Evolutionary conservation across 2,888 invertebrate species (phyloP), one percentile per base, ranked within the genome.

Genomic region (Apoderus coryli): DNA sequence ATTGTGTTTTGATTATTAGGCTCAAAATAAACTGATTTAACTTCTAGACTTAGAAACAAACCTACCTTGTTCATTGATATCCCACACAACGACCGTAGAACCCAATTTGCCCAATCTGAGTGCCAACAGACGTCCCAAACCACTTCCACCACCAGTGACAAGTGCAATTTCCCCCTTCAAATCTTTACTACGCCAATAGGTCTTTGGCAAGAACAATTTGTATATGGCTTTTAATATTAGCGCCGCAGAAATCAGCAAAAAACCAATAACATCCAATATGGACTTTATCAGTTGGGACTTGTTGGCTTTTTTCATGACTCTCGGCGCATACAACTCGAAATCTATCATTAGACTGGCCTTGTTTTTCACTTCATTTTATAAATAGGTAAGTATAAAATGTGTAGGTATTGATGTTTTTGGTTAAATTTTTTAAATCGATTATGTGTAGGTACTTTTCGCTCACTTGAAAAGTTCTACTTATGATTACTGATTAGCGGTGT

Each of bases 101-200:
- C 82, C 81, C 33, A 80, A 67, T 48, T 76, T 67, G 11, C 81
- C 77, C 27, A 89, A 64, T 43, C 78, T 65, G 42, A 78, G 55
- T 2, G 84, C 76, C 33, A 86, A 59, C 29, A 85, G 65, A 39
- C 85, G 68, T 4, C 89, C 89, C 10, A 89, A 62, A 3, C 88
- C 89, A 19, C 79, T 77, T 16, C 88, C 92, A 10, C 85, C 86
- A 0, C 92, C 92, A 0, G 92, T 92, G 14, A 92, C 75, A 25
- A 92, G 64, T 0, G 82, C 85, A 22, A 84, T 67, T 48, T 85
- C 78, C 22, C 77, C 80, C 37, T 64, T 64, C 35, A 86, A 60
- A 41, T 72, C 69, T 55, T 82, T 82, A 57, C 71, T 67, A 22
- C 65, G 67, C 34, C 61, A 56, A 29, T 76, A 80, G 29, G 68